Base-by-base conservation (phyloP, 2,797 vertebrate species). In the Pangasius larnaudii region DNA sequence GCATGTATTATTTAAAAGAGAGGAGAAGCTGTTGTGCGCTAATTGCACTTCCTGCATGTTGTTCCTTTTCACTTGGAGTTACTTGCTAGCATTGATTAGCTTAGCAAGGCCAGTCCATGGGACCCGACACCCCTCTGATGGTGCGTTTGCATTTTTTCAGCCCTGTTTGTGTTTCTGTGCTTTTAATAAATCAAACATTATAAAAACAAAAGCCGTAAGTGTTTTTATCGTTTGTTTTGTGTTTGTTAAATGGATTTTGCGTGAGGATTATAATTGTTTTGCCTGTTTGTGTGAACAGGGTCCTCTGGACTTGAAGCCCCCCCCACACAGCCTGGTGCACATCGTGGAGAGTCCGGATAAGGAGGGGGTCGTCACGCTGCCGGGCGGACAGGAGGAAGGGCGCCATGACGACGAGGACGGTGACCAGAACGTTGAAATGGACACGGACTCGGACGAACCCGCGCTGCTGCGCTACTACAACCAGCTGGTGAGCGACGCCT, bases 251-350 rank as follows among this genome's bases (percentile, higher is more conserved):
- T 33, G 27, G 13, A 3, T 83, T 24, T 3, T 24, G 2, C 2
- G 56, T 63, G 56, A 36, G 33, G 10, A 10, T 80, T 5, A 5
- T 59, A 10, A 56, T 3, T 24, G 2, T 67, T 13, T 10, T 80
- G 84, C 18, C 86, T 88, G n/a, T 88, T n/a, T 91, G 56, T 89
- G 71, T 69, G 74, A 81, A 75, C 89, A 96, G 95, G 95, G 96
- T 93, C 92, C 94, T 89, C 88, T 99, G 96, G 96, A 99, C 90
- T 96, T 99, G 96, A 98, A 97, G 91, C 96, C 97, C 0, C 97
- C 97, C 56, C 96, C 97, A 1, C 97, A 98, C 77, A 98, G 97
- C 87, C 95, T 96, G 89, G 96, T 99, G n/a, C 97, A 98, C 92
- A 97, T 99, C 58, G 95, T 98, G 67, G 97, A 98, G 71, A 94